A percentile compares a stretch with the other conserved stretches of the same genome.
These are phyloP conservation scores for Burhinus bistriatus DNA, from an alignment of 2,113 vertebrate genomes.

Conservation along the genomic window DNA sequence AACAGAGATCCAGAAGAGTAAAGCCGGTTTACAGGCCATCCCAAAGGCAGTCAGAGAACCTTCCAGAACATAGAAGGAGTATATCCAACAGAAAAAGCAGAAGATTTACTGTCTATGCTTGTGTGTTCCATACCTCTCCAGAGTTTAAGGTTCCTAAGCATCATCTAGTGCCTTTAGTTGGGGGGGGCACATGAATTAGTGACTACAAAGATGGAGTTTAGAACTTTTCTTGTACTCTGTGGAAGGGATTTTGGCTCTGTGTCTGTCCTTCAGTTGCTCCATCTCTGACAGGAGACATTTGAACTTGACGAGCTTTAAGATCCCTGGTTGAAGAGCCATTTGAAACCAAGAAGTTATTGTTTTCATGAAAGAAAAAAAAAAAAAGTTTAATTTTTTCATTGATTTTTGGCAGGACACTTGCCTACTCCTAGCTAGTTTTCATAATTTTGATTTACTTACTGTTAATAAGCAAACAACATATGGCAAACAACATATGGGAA, in stretches of 20 bases:
- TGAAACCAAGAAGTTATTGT: neutral
- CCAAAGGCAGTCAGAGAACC: neutral
- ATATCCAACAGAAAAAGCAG: neutral
- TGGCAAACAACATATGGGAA: neutral
- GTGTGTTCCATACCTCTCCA: neutral
- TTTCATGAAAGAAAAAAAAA: neutral
- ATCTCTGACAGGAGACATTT: neutral
- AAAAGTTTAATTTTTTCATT: neutral
- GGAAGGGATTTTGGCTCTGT: neutral
- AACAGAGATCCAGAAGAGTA: neutral
- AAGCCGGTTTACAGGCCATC: neutral
- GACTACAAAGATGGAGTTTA: neutral
- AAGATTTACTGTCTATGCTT: neutral
- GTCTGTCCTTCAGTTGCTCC: neutral
- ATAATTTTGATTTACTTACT: neutral
- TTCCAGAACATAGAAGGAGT: neutral
- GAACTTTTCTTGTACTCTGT: neutral
- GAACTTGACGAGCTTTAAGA: neutral
- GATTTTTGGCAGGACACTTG: neutral
- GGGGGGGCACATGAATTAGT: fast-evolving
- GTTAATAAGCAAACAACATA: neutral
- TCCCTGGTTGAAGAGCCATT: neutral
- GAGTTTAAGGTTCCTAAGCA: neutral
- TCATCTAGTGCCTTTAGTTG: no score
- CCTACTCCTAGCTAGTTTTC: neutral